Evolutionary conservation across 2,113 vertebrate species (phyloP).

Genomic region (Recurvirostra avosetta): DNA sequence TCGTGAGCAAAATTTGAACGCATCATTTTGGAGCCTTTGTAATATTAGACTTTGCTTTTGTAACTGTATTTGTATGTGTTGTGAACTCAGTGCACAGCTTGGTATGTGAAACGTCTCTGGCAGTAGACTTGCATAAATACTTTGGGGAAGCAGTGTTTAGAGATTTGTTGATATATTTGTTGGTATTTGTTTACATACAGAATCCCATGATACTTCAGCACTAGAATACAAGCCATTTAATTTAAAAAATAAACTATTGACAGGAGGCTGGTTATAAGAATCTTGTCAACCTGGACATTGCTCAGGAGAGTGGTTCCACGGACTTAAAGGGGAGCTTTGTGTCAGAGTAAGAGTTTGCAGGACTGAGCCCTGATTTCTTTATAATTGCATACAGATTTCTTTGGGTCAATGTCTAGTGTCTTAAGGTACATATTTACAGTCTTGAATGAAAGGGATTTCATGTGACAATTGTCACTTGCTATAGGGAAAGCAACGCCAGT

Average conservation of each 20-base stretch:
- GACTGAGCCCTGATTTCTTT: not conserved
- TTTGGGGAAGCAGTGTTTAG: slow-evolving; percentile 14
- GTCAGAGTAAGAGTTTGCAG: not conserved
- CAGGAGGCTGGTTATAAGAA: not conserved
- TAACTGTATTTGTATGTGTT: not conserved
- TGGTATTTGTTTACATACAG: not conserved
- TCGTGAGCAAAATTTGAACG: not conserved
- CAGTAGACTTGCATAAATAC: not conserved
- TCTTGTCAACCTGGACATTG: not conserved
- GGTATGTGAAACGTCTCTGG: not conserved
- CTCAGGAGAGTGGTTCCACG: not conserved
- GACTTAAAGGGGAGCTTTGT: not conserved
- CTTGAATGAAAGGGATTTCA: not conserved
- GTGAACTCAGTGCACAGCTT: not conserved
- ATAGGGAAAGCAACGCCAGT: not conserved
- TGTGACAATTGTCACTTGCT: not conserved
- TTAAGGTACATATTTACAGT: not conserved
- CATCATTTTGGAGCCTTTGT: not conserved
- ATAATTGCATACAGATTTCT: not conserved
- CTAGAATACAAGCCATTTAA: not conserved
- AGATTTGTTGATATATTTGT: slow-evolving; percentile 2
- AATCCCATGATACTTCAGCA: not conserved
- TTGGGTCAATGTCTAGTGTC: not conserved
- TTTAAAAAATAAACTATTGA: not conserved
- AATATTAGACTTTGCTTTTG: not conserved